Conservation (phyloP, 30 jellyfish, hydroid and myxozoan genomes). For the Aurelia aurita complex sp. Pacific region DNA sequence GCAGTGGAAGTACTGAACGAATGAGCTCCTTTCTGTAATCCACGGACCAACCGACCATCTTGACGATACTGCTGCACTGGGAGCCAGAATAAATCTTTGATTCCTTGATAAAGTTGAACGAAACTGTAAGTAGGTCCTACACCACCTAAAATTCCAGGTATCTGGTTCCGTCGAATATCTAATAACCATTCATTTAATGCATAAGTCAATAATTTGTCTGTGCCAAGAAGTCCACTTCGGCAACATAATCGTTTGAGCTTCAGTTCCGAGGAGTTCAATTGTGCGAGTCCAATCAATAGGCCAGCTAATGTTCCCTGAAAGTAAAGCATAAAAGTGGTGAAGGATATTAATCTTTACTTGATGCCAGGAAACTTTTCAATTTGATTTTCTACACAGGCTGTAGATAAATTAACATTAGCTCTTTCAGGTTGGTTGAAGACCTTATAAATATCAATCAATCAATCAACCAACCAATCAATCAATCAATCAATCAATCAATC, state of each 20-base stretch:
- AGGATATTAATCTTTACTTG: not conserved
- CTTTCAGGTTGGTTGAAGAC: no score
- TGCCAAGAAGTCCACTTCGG: conserved; percentile 98
- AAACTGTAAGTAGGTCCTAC: conserved; percentile 98
- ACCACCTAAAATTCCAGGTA: conserved; percentile 95
- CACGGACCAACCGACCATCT: conserved; percentile 98
- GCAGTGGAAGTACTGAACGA: conserved; percentile 99
- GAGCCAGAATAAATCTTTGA: conserved; percentile 93
- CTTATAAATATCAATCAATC: no score
- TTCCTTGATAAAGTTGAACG: conserved; percentile 95
- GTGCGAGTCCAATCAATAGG: conserved; percentile 92
- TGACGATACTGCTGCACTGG: conserved; percentile 98
- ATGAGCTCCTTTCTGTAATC: conserved; percentile 98
- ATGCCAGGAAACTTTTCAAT: not conserved
- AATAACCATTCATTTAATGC: conserved; percentile 89
- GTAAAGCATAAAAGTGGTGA: not conserved
- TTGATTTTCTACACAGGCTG: not conserved
- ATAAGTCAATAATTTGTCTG: conserved; percentile 74
- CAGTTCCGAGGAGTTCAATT: conserved; percentile 91
- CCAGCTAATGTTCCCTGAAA: conserved; percentile 98
- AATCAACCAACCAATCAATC: no score
- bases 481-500: no score
- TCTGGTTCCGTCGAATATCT: conserved; percentile 89
- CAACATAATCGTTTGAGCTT: conserved; percentile 88
- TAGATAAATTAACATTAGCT: no score